Percentiles rank a stretch among this genome's conserved stretches.
phyloP scores from a whole-genome alignment of 2,113 vertebrate species.

The Marcusenius ussheri region DNA sequence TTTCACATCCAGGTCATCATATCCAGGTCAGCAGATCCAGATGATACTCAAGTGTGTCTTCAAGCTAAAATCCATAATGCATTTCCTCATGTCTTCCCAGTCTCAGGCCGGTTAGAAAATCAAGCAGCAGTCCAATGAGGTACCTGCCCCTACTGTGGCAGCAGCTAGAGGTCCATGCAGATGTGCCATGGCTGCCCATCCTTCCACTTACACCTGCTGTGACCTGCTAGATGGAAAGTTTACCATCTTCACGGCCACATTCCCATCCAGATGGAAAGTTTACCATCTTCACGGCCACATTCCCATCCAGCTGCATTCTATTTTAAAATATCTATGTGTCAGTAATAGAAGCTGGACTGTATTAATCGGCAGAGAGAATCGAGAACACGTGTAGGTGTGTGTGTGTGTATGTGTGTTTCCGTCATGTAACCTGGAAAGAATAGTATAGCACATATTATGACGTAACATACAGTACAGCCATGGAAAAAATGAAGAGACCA shows the following conservation, averaged over 20 bases:
- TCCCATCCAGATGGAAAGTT: background rate
- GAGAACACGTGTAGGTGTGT: background rate
- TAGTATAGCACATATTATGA: background rate
- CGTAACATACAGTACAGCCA: too few relatives aligned
- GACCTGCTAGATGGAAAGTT: conserved; percentile 10
- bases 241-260: background rate
- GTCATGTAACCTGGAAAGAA: background rate
- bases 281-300: conserved; percentile 5
- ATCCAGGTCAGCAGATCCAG: background rate
- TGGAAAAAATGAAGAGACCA: too few relatives aligned
- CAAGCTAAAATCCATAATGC: background rate
- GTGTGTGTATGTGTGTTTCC: background rate
- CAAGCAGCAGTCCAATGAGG: background rate
- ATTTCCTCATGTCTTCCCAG: background rate
- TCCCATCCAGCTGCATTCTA: background rate
- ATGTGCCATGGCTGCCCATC: background rate
- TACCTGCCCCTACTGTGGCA: background rate
- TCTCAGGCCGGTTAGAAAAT: background rate
- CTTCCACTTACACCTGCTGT: background rate
- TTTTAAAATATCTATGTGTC: conserved; percentile 35
- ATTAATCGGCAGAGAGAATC: background rate
- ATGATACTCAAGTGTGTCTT: background rate
- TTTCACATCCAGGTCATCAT: background rate
- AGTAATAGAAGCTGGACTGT: conserved; percentile 27
- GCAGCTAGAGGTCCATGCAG: background rate